Conservation (phyloP, 2,797 vertebrate species). For the Benthosema pterotum region DNA sequence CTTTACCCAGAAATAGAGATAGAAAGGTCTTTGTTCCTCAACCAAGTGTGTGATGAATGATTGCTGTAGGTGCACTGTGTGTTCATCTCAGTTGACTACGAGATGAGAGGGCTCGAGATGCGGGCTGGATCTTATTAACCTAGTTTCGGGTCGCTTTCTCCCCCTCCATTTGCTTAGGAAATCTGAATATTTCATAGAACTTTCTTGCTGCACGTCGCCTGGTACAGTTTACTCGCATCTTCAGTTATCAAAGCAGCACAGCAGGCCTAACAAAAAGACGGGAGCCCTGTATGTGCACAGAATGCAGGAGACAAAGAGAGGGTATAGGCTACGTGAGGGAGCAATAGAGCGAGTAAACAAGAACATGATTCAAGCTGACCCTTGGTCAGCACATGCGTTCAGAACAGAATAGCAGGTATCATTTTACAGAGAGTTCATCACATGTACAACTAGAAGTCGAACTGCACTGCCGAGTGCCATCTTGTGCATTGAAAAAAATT, state of each 20-base stretch:
- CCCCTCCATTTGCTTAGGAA: slow-evolving; percentile 32
- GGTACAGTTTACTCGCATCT: slow-evolving; percentile 36
- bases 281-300: slow-evolving; percentile 16
- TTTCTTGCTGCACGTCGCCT: slow-evolving; percentile 31
- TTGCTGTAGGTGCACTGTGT: neutral
- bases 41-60: neutral
- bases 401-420: too few species aligned
- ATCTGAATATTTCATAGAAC: slow-evolving; percentile 70
- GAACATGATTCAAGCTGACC: too few species aligned
- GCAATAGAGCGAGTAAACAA: too few species aligned
- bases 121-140: slow-evolving; percentile 65
- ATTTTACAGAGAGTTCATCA: too few species aligned
- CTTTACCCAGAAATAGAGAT: slow-evolving; percentile 8
- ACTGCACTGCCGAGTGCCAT: too few species aligned
- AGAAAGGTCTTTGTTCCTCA: slow-evolving; percentile 5
- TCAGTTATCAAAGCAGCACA: slow-evolving; percentile 21
- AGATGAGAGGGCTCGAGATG: slow-evolving; percentile 35
- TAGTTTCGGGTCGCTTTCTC: slow-evolving; percentile 41
- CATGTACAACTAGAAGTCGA: too few species aligned
- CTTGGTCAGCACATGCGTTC: too few species aligned
- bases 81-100: slow-evolving; percentile 7
- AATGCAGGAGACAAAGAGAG: neutral
- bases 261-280: slow-evolving; percentile 26
- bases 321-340: too few species aligned
- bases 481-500: too few species aligned